These are phyloP conservation scores for Synergus itoensis DNA, from an alignment of 2,888 invertebrate species.

Conservation along the genomic window DNA sequence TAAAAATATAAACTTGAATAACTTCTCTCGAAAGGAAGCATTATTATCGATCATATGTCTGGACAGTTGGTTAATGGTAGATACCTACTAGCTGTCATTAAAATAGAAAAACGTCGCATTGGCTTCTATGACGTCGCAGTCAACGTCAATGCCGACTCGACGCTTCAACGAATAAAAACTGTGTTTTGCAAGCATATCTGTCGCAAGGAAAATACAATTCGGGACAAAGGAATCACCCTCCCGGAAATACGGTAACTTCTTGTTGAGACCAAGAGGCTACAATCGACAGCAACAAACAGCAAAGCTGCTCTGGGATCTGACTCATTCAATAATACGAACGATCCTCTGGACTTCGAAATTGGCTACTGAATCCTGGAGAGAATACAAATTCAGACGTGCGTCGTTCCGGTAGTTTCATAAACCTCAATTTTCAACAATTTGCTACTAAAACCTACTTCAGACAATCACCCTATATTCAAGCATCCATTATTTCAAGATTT, in stretches of 20 bases:
- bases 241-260: conserved; percentile 60
- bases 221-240: conserved; percentile 58
- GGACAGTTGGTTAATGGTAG: neutral
- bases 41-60: neutral
- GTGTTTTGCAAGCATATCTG: conserved; percentile 46
- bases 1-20: too few species aligned
- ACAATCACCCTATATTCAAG: neutral
- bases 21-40: neutral
- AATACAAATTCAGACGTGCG: conserved; percentile 8
- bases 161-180: neutral
- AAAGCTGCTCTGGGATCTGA: conserved; percentile 35
- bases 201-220: conserved; percentile 54
- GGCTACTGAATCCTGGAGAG: neutral
- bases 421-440: conserved; percentile 1
- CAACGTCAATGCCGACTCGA: neutral
- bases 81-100: too few species aligned
- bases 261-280: conserved; percentile 32
- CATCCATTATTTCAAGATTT: neutral
- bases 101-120: neutral
- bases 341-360: conserved; percentile 32
- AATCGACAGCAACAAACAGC: conserved; percentile 37
- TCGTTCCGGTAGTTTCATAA: neutral
- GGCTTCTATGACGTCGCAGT: neutral
- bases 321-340: conserved; percentile 45
- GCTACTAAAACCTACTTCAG: neutral